phyloP scores from a whole-genome alignment of 2,888 invertebrate species.

The Lithophane socia region DNA sequence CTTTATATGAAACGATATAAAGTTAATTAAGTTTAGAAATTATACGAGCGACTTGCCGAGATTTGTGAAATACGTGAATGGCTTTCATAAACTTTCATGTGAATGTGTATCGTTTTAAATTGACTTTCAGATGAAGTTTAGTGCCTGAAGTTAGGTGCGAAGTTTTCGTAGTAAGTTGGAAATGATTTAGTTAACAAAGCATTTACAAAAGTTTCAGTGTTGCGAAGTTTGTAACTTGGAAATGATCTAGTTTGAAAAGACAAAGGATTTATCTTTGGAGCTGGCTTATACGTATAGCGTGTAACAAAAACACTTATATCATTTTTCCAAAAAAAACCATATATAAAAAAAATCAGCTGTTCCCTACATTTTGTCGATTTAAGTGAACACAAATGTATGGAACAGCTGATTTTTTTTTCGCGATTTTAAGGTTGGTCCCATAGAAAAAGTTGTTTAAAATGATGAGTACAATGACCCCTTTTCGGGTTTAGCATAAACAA shows the following conservation, averaged over 20 bases:
- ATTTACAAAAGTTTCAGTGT: slow-evolving; percentile 18
- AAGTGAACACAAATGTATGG: too few relatives aligned
- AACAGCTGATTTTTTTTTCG: too few relatives aligned
- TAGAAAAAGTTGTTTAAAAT: too few relatives aligned
- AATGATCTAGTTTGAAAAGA: not conserved
- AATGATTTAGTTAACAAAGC: slow-evolving; percentile 9
- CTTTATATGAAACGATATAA: not conserved
- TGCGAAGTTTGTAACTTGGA: not conserved
- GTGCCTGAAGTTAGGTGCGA: not conserved
- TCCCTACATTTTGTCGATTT: too few relatives aligned
- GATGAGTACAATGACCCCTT: too few relatives aligned
- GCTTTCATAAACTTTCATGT: slow-evolving; percentile 34
- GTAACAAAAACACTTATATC: too few relatives aligned
- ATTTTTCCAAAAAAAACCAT: too few relatives aligned
- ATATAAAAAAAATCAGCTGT: too few relatives aligned
- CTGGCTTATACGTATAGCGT: too few relatives aligned
- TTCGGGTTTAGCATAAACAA: too few relatives aligned
- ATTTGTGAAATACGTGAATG: slow-evolving; percentile 20
- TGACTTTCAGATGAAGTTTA: slow-evolving; percentile 40
- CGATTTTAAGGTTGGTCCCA: too few relatives aligned
- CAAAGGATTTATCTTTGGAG: not conserved
- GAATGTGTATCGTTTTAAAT: slow-evolving; percentile 31
- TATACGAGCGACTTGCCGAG: not conserved
- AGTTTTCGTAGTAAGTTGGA: slow-evolving; percentile 23
- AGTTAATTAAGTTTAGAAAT: slow-evolving; percentile 8